Conservation (phyloP, 2,797 vertebrate species). For the Pristis pectinata region DNA sequence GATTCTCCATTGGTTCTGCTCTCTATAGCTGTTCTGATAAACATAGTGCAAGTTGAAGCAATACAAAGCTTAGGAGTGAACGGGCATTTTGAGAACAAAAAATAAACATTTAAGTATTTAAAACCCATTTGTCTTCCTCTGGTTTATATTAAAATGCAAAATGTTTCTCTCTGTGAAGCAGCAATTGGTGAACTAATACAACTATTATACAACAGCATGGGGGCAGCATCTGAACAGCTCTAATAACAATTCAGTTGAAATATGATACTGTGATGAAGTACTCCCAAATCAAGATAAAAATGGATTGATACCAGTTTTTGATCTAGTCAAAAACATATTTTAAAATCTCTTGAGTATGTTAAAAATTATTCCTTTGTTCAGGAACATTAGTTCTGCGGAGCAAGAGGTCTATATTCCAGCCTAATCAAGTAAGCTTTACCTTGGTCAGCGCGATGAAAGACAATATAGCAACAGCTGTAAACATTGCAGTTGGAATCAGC, state of each 20-base stretch:
- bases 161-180: not conserved
- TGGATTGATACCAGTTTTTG: not conserved
- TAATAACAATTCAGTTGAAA: not conserved
- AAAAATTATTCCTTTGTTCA: not conserved
- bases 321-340: not conserved
- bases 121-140: not conserved
- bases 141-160: not conserved
- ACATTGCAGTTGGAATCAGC: slow-evolving; percentile 88
- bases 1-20: not conserved
- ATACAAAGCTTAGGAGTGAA: not conserved
- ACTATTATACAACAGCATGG: not conserved
- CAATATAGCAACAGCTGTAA: slow-evolving; percentile 78
- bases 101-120: not conserved
- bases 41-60: not conserved
- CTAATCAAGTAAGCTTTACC: slow-evolving; percentile 57
- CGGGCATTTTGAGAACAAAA: not conserved
- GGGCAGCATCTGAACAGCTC: not conserved
- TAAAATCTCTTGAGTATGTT: not conserved
- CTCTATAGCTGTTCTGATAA: not conserved
- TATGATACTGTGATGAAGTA: not conserved
- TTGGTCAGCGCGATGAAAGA: slow-evolving; percentile 87
- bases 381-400: not conserved
- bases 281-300: not conserved
- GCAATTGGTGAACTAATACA: not conserved
- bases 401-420: not conserved